phyloP scores from a whole-genome alignment of 2,888 invertebrate genomes.

The Philopedon plagiatum region DNA sequence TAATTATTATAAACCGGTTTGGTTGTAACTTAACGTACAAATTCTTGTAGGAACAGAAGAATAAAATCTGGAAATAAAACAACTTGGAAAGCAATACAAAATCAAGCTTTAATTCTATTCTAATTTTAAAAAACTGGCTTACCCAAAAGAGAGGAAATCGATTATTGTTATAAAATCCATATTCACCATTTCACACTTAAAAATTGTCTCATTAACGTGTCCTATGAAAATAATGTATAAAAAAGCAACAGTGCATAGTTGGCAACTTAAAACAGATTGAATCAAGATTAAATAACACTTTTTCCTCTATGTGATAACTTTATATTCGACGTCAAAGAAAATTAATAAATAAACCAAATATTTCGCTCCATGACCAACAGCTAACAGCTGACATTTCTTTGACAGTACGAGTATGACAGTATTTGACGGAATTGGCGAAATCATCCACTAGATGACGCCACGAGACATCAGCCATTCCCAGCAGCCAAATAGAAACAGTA shows the following conservation, averaged over 20 bases:
- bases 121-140: background rate
- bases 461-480: background rate
- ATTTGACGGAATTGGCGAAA: background rate
- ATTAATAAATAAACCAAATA: slow-evolving; percentile 9
- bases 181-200: slow-evolving; percentile 5
- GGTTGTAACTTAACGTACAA: no score
- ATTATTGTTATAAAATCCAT: slow-evolving; percentile 13
- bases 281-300: slow-evolving; percentile 26
- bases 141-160: slow-evolving; percentile 19
- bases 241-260: slow-evolving; percentile 9
- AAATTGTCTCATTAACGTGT: background rate
- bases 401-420: background rate
- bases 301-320: slow-evolving; percentile 6
- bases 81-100: background rate
- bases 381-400: background rate
- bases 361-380: background rate
- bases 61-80: no score
- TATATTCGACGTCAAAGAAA: slow-evolving; percentile 9
- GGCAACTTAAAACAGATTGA: slow-evolving; percentile 18
- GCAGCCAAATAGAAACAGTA: background rate
- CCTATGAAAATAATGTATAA: background rate
- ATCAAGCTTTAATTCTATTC: background rate
- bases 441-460: background rate
- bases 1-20: background rate
- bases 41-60: no score